Percentiles rank a stretch among this genome's conserved stretches.
Conservation (phyloP, 2,797 vertebrate genomes). For the Nannoperca australis region DNA sequence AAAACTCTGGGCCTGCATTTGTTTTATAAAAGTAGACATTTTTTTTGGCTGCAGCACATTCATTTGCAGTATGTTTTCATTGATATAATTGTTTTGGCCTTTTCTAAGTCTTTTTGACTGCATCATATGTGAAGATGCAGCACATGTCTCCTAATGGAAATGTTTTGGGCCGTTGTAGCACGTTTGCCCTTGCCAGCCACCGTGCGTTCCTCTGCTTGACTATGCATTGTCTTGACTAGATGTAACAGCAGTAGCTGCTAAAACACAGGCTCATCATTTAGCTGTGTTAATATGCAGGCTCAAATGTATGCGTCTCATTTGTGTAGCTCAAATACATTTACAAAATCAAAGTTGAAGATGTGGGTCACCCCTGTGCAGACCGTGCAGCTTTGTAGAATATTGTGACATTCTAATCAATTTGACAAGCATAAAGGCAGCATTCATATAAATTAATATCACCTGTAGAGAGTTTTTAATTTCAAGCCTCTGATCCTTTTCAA, state of each 20-base stretch:
- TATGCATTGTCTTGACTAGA: neutral
- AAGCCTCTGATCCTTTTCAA: slow-evolving; percentile 20
- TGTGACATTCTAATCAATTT: slow-evolving; percentile 50
- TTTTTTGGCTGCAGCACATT: neutral
- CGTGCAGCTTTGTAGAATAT: slow-evolving; percentile 35
- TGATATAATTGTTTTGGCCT: too few relatives aligned
- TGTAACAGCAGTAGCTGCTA: neutral
- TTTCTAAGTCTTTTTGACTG: too few relatives aligned
- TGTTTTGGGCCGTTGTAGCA: too few relatives aligned
- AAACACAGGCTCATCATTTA: neutral
- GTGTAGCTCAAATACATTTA: neutral
- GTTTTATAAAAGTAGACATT: slow-evolving; percentile 40
- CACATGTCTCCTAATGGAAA: too few relatives aligned
- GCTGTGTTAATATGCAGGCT: slow-evolving; percentile 12
- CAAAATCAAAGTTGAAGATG: slow-evolving; percentile 16
- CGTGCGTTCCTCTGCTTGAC: neutral
- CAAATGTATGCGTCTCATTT: slow-evolving; percentile 13
- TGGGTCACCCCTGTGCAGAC: slow-evolving; percentile 42
- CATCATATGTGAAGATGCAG: too few relatives aligned
- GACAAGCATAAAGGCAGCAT: slow-evolving; percentile 40
- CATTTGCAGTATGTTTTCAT: too few relatives aligned
- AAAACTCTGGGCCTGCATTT: slow-evolving; percentile 14
- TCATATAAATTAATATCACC: slow-evolving; percentile 37
- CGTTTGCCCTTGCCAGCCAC: too few relatives aligned
- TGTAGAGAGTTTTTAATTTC: neutral